A percentile compares a stretch with the other conserved stretches of the same genome.
Evolutionary conservation across 64 coral and sea anemone species (phyloP).

Genomic region (Acropora yongei): DNA sequence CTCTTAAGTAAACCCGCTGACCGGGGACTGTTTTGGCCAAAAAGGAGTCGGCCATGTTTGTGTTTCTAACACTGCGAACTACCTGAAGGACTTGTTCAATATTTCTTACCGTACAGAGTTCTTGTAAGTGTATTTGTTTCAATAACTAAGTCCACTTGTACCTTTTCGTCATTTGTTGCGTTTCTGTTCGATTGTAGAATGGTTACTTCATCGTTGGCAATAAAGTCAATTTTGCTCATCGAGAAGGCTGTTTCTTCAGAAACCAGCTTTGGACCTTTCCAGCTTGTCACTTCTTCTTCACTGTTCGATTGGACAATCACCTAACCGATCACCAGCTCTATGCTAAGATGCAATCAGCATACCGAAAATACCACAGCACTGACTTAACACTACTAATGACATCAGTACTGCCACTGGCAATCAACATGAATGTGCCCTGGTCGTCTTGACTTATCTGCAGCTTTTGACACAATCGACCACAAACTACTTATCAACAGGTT

Average conservation of each 20-base stretch:
- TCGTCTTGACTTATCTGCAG: too few species aligned
- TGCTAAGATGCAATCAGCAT: too few species aligned
- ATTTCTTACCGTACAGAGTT: not conserved
- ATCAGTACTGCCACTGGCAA: too few species aligned
- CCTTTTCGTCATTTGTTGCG: not conserved
- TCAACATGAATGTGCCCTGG: too few species aligned
- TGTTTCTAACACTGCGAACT: conserved; percentile 3
- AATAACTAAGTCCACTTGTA: not conserved
- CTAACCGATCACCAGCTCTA: too few species aligned
- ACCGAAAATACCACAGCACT: too few species aligned
- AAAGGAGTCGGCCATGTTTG: not conserved
- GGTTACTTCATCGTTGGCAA: conserved; percentile 38
- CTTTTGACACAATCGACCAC: too few species aligned
- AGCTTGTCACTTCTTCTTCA: too few species aligned
- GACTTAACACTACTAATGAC: too few species aligned
- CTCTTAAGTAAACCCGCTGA: not conserved
- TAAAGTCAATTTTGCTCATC: conserved; percentile 2
- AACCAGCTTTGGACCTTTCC: too few species aligned
- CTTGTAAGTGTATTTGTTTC: not conserved
- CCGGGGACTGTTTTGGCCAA: not conserved
- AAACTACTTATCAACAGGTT: too few species aligned
- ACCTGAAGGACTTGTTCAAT: not conserved
- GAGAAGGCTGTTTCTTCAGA: conserved; percentile 45
- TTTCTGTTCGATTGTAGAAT: conserved; percentile 25
- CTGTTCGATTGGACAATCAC: too few species aligned